Base-by-base conservation (phyloP, 2,888 invertebrate species). In the Mythimna impura region DNA sequence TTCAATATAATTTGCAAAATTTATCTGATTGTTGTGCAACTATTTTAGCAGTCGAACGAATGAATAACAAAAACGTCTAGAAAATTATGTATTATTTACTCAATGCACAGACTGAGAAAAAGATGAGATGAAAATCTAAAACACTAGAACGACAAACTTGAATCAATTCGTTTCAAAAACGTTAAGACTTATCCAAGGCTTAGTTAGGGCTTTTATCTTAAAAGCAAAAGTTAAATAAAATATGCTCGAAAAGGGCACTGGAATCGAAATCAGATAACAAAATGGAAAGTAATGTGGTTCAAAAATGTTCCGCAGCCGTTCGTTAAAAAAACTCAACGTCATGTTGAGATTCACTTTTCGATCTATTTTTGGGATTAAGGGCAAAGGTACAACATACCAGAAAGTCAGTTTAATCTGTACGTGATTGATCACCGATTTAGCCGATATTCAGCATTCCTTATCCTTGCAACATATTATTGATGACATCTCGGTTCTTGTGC, bases 391-490 rank as follows among this genome's bases (percentile, higher is more conserved):
- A 78, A 63, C 47, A 40, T 71, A 71, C 61, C 80, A 79, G 73
- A 80, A 80, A 75, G 75, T 78, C 64, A 30, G 71, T 78, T 71
- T 76, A 80, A 84, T 86, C 71, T 76, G 9, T 50, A 34, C 17
- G 47, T 84, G 82, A 86, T 84, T 78, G 74, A 86, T 86, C 63
- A 78, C 78, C 73, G 30, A 66, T 65, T 55, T 70, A 57, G 34
- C 63, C 70, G 73, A 62, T 63, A 73, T 71, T 66, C 70, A 67
- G 55, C 70, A 77, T 83, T 79, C 76, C 74, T 70, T 73, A 78
- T 73, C 81, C 76, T 80, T 84, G 69, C 75, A 76, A 78, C 63
- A 80, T 57, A 76, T 82, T 83, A 83, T 84, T 80, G 78, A 84
- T 82, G 77, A 71, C 60, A 80, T 67, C 62, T 55, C 66, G 47